Conservation (phyloP, 2,113 vertebrate species). For the Stigmatopora nigra region DNA sequence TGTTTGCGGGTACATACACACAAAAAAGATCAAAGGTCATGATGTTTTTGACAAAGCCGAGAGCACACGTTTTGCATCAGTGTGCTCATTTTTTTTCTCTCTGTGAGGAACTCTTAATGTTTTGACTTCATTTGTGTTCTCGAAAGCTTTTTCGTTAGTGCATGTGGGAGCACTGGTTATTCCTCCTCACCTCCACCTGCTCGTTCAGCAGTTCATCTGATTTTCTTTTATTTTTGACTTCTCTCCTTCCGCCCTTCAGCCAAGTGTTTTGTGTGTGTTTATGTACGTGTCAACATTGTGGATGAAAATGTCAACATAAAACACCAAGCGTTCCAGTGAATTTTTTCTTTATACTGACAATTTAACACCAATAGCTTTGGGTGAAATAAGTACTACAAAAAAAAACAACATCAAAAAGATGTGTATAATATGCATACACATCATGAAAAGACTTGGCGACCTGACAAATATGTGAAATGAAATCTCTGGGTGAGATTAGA, state of each 20-base stretch:
- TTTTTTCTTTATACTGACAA: constrained; percentile 37
- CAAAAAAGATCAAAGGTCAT: constrained; percentile 36
- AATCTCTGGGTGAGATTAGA: constrained; percentile 20
- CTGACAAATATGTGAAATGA: constrained; percentile 34
- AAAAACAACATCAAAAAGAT: constrained; percentile 15
- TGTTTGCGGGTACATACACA: constrained; percentile 7
- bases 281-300: constrained; percentile 15
- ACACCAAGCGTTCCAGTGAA: constrained; percentile 20
- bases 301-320: constrained; percentile 49
- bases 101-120: constrained; percentile 13
- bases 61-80: constrained; percentile 26
- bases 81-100: constrained; percentile 8
- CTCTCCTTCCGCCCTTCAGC: constrained; percentile 57
- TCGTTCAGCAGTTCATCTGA: constrained; percentile 66
- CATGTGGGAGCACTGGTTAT: constrained; percentile 51
- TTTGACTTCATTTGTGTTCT: constrained; percentile 54
- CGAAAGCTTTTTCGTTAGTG: constrained; percentile 61
- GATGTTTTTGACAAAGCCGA: constrained; percentile 32
- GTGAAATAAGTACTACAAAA: constrained; percentile 27
- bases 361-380: constrained; percentile 41
- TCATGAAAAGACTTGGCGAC: constrained; percentile 4
- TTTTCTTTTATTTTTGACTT: constrained; percentile 54
- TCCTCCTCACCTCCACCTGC: constrained; percentile 44
- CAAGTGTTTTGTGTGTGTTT: constrained; percentile 44
- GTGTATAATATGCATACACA: constrained; percentile 13